These are phyloP conservation scores for Paralichthys olivaceus DNA, from an alignment of 2,113 vertebrate species.

Conservation along the genomic window DNA sequence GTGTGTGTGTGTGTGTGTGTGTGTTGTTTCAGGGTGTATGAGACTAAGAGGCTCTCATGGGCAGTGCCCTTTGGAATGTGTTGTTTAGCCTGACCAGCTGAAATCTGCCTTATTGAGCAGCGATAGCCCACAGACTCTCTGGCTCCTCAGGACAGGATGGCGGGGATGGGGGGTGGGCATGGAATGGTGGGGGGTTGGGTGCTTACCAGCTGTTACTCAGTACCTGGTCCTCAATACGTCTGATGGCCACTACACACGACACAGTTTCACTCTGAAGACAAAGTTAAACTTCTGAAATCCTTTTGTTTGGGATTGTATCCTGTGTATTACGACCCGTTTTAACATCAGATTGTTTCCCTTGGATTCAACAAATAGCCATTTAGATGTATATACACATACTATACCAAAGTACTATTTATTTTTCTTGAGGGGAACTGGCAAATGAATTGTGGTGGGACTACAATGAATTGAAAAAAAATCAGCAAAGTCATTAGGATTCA, in stretches of 20 bases:
- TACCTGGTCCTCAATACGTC: constrained; percentile 55
- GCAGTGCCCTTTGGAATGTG: constrained; percentile 73
- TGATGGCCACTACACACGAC: not conserved
- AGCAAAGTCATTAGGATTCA: not conserved
- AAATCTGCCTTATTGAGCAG: constrained; percentile 81
- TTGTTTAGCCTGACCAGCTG: constrained; percentile 77
- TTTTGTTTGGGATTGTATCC: not conserved
- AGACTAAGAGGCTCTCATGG: constrained; percentile 59
- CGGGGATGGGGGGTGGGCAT: constrained; percentile 1
- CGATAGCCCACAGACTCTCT: constrained; percentile 91
- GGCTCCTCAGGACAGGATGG: constrained; percentile 86
- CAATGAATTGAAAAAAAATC: not conserved
- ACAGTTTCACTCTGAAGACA: not conserved
- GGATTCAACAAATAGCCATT: not conserved
- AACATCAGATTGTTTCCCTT: not conserved
- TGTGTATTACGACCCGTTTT: not conserved
- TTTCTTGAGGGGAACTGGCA: too few species aligned
- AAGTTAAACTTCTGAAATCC: not conserved
- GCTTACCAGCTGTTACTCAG: constrained; percentile 71
- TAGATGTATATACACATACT: too few species aligned
- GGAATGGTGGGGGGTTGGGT: not conserved
- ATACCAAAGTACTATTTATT: too few species aligned
- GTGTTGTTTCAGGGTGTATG: constrained; percentile 74
- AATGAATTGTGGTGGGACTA: too few species aligned
- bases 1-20: not conserved